Percentiles rank a stretch among this genome's conserved stretches.
Conservation (phyloP, 2,797 vertebrate species). For the Pangasius macronema region DNA sequence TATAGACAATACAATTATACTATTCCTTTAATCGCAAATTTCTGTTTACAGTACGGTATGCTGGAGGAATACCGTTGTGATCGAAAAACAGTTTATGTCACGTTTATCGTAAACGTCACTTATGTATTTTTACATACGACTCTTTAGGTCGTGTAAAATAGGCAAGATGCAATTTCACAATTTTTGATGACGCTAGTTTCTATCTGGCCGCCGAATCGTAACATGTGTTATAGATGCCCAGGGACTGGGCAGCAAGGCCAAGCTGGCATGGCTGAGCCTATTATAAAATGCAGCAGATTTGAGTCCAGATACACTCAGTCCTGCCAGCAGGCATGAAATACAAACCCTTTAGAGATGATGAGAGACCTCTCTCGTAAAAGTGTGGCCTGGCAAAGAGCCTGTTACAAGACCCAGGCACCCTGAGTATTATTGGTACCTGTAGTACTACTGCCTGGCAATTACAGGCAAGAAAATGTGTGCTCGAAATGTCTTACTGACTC, state of each 20-base stretch:
- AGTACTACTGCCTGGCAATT: conserved; percentile 41
- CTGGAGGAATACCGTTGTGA: too few relatives aligned
- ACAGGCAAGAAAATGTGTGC: conserved; percentile 26
- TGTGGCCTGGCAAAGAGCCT: conserved; percentile 44
- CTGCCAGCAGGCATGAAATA: conserved; percentile 47
- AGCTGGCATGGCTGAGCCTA: conserved; percentile 32
- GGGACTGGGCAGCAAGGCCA: conserved; percentile 31
- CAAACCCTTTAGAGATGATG: conserved; percentile 45
- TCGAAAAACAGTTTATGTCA: too few relatives aligned
- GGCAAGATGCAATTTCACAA: neutral
- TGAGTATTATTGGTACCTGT: conserved; percentile 45
- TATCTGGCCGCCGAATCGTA: conserved; percentile 24
- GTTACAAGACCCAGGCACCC: conserved; percentile 40
- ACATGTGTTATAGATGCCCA: conserved; percentile 31
- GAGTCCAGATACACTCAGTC: conserved; percentile 19
- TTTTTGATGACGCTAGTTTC: conserved; percentile 22
- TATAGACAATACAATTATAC: neutral
- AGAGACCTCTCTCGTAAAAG: conserved; percentile 40
- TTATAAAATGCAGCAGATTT: conserved; percentile 43
- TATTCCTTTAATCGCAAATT: neutral
- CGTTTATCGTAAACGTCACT: too few relatives aligned
- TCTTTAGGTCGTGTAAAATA: neutral
- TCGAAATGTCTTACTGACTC: conserved; percentile 28
- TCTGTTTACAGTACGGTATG: neutral
- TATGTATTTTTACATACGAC: too few relatives aligned